Evolutionary conservation across 2,113 vertebrate species (phyloP), one percentile per base, ranked within the genome.

Genomic region (Hepsetus odoe): DNA sequence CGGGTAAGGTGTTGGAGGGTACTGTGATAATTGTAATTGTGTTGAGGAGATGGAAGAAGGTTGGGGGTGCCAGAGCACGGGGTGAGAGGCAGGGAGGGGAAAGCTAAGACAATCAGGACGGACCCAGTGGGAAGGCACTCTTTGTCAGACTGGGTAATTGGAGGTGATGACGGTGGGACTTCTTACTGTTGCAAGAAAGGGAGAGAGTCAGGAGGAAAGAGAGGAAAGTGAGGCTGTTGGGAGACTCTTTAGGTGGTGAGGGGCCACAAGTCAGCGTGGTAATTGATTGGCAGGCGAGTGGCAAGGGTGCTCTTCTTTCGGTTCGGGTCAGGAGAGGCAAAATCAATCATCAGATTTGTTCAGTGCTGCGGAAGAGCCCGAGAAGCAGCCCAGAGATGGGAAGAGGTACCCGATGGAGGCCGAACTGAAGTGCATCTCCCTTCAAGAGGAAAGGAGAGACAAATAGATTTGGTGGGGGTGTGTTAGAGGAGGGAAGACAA

Each of bases 291-390:
- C 86, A 86, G 85, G 86, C 77, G 62, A 80, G 72, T 72, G 61
- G 79, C 77, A 74, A 67, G 78, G 62, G 56, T 65, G 80, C n/a
- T 55, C 80, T 85, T 44, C 66, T 24, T 20, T 8, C 22, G 30
- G 68, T 61, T 44, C 24, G 18, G 66, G 46, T 55, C 46, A 72
- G 67, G 44, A 40, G 71, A 71, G 76, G 51, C 26, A 18, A 80
- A 85, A 91, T 85, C 86, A 85, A 90, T 90, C 85, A 82, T 89
- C 83, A 81, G 85, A 89, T 93, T 91, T 91, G 89, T 85, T 91
- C 87, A 87, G 81, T 84, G 77, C 83, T 0, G 79, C 80, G 86
- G 89, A 92, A 92, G 85, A 74, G 61, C 86, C 58, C 82, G 81
- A 66, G 67, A 88, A 80, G 81, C 81, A 49, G 73, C 76, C 80